Evolutionary conservation across 2,113 vertebrate genomes (phyloP), one percentile per base, ranked within the genome.

Genomic region (Anguilla japonica): DNA sequence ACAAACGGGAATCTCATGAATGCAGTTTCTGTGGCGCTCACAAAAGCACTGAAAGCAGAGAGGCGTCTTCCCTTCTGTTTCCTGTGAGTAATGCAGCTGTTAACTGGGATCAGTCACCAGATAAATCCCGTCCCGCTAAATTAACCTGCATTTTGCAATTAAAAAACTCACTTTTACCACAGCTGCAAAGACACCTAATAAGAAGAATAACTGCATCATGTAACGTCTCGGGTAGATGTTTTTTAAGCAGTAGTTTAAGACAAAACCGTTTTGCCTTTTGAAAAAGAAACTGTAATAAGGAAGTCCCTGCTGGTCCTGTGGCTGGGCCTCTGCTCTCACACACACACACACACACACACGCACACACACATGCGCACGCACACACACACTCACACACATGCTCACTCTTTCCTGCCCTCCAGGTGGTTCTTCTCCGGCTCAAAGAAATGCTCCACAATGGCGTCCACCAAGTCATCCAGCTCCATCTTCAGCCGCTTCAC

Each of bases 391-490:
- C 34, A 34, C 34, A 34, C n/a, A 11, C 86, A 22, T n/a, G 92
- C 34, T 94, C 90, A 98, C 85, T 97, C 96, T 29, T 95, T 91
- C 87, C 97, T 97, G 22, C 96, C 93, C 81, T 96, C 96, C 90
- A 99, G 91, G 43, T 97, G 96, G 86, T 99, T 98, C 91, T 98
- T 98, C 85, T 96, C 91, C 83, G 98, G 98, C 92, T 99, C 96
- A 88, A 99, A 98, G 95, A 99, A 99, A 91, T 98, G 89, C 83
- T 98, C 95, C 93, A 99, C 93, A 83, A 99, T 96, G 91, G 97
- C 97, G 0, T 89, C 91, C 79, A 97, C 97, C 89, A 99, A 84
- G 46, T 97, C 94, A 87, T 97, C 95, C 83, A 99, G 91, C 87
- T 99, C 97, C 83, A 94, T 96, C 91, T 97, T 98, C 92, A 99